These are phyloP conservation scores for Denticeps clupeoides DNA, from an alignment of 2,797 vertebrate species.

Conservation along the genomic window DNA sequence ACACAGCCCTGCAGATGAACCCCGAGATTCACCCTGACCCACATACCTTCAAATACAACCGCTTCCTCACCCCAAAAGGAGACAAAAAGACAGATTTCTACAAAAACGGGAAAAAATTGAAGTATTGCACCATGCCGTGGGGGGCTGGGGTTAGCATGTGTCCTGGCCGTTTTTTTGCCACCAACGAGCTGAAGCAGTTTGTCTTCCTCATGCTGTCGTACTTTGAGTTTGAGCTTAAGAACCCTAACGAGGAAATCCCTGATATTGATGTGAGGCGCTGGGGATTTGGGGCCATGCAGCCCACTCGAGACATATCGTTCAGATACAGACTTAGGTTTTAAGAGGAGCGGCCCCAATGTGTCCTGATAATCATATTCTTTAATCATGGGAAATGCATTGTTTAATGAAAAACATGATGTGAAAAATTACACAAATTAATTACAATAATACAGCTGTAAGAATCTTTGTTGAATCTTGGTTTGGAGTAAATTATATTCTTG, in stretches of 20 bases:
- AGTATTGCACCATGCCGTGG: conserved; percentile 83
- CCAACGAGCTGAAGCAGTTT: conserved; percentile 79
- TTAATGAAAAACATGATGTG: neutral
- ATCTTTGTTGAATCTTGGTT: no score
- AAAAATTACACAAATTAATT: no score
- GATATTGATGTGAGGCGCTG: conserved; percentile 58
- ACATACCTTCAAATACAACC: conserved; percentile 65
- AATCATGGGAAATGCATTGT: neutral
- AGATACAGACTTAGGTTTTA: conserved; percentile 56
- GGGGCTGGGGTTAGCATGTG: conserved; percentile 75
- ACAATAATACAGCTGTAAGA: no score
- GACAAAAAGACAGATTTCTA: conserved; percentile 71
- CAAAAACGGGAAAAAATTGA: conserved; percentile 70
- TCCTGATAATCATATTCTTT: neutral
- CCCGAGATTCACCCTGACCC: conserved; percentile 76
- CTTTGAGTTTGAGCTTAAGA: conserved; percentile 75
- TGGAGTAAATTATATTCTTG: no score
- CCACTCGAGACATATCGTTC: conserved; percentile 59
- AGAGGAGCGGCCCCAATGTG: neutral
- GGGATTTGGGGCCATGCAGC: conserved; percentile 78
- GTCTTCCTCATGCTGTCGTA: conserved; percentile 71
- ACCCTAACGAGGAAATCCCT: conserved; percentile 57
- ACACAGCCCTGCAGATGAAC: conserved; percentile 67
- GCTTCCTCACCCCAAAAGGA: conserved; percentile 68
- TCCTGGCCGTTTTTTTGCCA: conserved; percentile 77